Conservation (phyloP, 2,888 invertebrate genomes). For the Merodon equestris region DNA sequence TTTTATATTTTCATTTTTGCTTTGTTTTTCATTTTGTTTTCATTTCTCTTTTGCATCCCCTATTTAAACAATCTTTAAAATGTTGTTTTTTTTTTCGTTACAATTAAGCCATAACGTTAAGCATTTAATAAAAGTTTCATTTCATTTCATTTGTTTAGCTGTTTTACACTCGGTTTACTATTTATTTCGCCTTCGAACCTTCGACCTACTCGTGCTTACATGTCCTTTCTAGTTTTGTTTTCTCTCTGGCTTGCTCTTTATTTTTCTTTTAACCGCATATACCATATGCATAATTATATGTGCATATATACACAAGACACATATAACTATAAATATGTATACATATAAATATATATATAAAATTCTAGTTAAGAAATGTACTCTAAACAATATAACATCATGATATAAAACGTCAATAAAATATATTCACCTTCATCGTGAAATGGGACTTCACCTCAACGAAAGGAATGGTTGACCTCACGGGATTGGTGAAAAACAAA, state of each 20-base stretch:
- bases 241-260: constrained; percentile 20
- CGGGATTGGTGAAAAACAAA: constrained; percentile 19
- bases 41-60: constrained; percentile 33
- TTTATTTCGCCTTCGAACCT: not conserved
- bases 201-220: constrained; percentile 9
- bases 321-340: constrained; percentile 40
- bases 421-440: constrained; percentile 49
- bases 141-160: constrained; percentile 47
- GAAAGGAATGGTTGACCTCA: constrained; percentile 44
- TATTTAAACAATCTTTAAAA: constrained; percentile 62
- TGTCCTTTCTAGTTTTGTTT: constrained; percentile 2
- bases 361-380: constrained; percentile 39
- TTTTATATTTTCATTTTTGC: constrained; percentile 36
- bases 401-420: constrained; percentile 65
- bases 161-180: constrained; percentile 54
- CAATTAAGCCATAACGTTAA: constrained; percentile 71
- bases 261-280: constrained; percentile 30
- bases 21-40: constrained; percentile 26
- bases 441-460: constrained; percentile 56
- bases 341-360: constrained; percentile 30
- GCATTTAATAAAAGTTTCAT: constrained; percentile 63
- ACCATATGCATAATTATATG: constrained; percentile 42
- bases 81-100: constrained; percentile 64
- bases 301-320: constrained; percentile 11
- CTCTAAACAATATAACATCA: constrained; percentile 62